Evolutionary conservation across 2,888 invertebrate genomes (phyloP).

Genomic region (Patella caerulea): DNA sequence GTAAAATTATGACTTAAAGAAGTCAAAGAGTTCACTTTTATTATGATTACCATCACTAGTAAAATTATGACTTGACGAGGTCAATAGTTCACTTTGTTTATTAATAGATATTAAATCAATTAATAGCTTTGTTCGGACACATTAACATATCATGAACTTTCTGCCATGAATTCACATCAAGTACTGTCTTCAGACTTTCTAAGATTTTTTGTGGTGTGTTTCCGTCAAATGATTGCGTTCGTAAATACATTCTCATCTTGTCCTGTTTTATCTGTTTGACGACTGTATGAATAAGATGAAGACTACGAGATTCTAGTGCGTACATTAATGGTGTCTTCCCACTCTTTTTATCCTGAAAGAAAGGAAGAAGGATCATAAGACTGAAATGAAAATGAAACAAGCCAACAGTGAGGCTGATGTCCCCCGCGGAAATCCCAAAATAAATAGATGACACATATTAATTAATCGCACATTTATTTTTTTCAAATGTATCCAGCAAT

Average conservation of each 20-base stretch:
- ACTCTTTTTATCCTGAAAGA: constrained; percentile 58
- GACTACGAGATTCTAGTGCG: constrained; percentile 57
- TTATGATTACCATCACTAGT: too few species aligned
- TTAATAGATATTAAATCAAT: too few species aligned
- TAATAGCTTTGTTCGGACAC: background rate
- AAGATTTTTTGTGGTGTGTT: constrained; percentile 56
- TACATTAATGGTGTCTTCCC: constrained; percentile 65
- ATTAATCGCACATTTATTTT: too few species aligned
- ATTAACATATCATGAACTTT: constrained; percentile 46
- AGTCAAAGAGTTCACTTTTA: too few species aligned
- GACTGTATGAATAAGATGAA: constrained; percentile 50
- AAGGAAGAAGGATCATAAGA: background rate
- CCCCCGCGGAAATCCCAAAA: too few species aligned
- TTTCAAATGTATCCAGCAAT: too few species aligned
- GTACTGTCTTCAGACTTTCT: constrained; percentile 51
- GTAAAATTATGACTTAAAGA: too few species aligned
- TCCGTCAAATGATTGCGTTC: constrained; percentile 58
- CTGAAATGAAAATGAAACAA: too few species aligned
- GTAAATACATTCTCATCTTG: constrained; percentile 50
- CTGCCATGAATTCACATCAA: constrained; percentile 46
- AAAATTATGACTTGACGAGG: too few species aligned
- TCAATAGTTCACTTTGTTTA: too few species aligned
- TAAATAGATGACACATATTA: too few species aligned
- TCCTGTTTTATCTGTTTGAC: constrained; percentile 48
- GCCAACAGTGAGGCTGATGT: too few species aligned